phyloP scores from a whole-genome alignment of 2,113 vertebrate genomes.

The Albula goreensis region DNA sequence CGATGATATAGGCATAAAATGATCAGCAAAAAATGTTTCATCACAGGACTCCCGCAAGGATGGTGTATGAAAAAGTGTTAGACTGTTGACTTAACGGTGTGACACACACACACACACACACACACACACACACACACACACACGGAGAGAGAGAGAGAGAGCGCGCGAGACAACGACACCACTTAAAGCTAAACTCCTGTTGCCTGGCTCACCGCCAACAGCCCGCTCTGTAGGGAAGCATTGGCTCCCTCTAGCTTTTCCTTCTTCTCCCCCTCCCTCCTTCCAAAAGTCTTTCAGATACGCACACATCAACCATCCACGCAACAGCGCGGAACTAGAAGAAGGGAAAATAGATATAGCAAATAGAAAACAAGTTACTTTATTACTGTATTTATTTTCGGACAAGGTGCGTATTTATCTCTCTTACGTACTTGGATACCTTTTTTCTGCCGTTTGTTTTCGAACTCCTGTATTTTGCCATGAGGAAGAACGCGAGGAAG shows the following conservation, averaged over 20 bases:
- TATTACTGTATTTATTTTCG: neutral
- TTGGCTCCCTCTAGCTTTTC: slow-evolving; percentile 58
- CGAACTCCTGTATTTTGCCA: neutral
- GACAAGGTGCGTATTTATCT: neutral
- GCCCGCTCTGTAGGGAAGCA: slow-evolving; percentile 53
- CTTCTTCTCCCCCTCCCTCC: slow-evolving; percentile 60
- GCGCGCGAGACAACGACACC: slow-evolving; percentile 61
- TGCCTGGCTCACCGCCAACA: slow-evolving; percentile 58
- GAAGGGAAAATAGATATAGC: slow-evolving; percentile 29
- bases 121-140: too few relatives aligned
- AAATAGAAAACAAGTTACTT: slow-evolving; percentile 10
- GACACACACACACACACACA: neutral
- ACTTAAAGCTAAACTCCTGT: slow-evolving; percentile 63
- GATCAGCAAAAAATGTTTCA: too few relatives aligned
- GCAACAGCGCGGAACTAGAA: slow-evolving; percentile 54
- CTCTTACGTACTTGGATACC: neutral
- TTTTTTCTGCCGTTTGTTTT: neutral
- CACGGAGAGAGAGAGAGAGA: slow-evolving; percentile 31
- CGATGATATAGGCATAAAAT: too few relatives aligned
- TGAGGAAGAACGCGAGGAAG: neutral
- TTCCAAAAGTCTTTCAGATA: slow-evolving; percentile 55
- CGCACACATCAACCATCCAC: slow-evolving; percentile 55
- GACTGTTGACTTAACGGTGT: neutral
- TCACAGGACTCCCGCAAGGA: too few relatives aligned
- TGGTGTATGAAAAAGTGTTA: too few relatives aligned